Evolutionary conservation across 2,113 vertebrate genomes (phyloP), one percentile per base, ranked within the genome.

Genomic region (Mastomys natalensis): DNA sequence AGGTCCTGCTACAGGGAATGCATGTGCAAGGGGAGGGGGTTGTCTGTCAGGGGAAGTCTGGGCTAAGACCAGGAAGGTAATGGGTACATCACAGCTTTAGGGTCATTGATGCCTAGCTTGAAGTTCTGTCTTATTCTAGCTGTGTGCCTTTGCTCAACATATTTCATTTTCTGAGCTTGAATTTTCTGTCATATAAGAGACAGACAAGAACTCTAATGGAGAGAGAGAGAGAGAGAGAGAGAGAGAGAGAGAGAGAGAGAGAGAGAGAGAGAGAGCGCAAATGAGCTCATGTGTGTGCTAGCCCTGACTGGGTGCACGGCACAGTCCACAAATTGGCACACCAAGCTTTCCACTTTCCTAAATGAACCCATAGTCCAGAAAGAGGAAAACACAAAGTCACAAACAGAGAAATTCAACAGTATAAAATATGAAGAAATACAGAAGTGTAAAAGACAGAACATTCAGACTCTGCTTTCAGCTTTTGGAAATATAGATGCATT

Each of bases 31-130:
- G 55, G 87, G 51, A 66, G 24, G 16, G 17, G 29, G 5, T 19
- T 60, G 73, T 87, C 81, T 96, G 97, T 96, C 90, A 93, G 45
- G 37, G 76, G 43, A 85, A 93, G 43, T 53, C 43, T 5, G 9
- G 84, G 45, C 72, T n/a, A 6, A 62, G 66, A 60, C 60, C 73
- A 58, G 60, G 31, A 90, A 86, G 55, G 86, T 66, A 66, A 60
- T 21, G 78, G 51, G 84, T 55, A 1, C 45, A 15, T 53, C 58
- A 43, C 29, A 17, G 31, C 76, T 85, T 62, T 78, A 37, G 24
- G 81, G 37, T 94, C 72, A 77, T 34, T 72, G n/a, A 73, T 62
- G 62, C 16, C 40, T 66, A 55, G 24, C 48, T 81, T 72, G 31
- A 89, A 74, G 77, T 68, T 95, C 53, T 74, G 89, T 37, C 16